Percentiles rank a stretch among this genome's conserved stretches.
Evolutionary conservation across 2,888 invertebrate species (phyloP).

Genomic region (Drosophila ustulata): DNA sequence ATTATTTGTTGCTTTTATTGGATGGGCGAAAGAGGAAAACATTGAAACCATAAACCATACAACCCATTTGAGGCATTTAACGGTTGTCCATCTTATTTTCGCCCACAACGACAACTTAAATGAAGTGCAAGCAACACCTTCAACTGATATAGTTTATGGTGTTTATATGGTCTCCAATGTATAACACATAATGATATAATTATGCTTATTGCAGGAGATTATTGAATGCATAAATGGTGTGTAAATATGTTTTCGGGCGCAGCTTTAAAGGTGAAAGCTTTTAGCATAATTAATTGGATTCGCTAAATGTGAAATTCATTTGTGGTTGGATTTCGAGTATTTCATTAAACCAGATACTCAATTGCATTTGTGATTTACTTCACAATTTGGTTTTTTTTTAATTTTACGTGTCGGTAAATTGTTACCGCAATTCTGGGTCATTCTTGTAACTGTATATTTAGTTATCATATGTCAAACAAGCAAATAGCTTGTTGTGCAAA

Average conservation of each 20-base stretch:
- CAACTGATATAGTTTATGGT: too few species aligned
- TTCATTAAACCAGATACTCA: background rate
- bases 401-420: background rate
- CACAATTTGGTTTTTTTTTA: background rate
- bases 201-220: background rate
- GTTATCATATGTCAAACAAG: slow-evolving; percentile 11
- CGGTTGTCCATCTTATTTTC: slow-evolving; percentile 4
- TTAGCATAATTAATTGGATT: background rate
- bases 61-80: slow-evolving; percentile 16
- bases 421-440: background rate
- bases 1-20: slow-evolving; percentile 11
- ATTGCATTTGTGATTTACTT: background rate
- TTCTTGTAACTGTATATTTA: background rate
- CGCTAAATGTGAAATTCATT: background rate
- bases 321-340: background rate
- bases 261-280: background rate
- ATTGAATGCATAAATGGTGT: background rate
- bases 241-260: background rate
- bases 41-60: slow-evolving; percentile 9
- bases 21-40: slow-evolving; percentile 12
- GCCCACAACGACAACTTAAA: slow-evolving; percentile 9
- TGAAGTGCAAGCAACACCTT: background rate
- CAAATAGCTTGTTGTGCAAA: background rate
- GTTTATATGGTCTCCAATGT: too few species aligned
- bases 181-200: background rate